Evolutionary conservation across 2,797 vertebrate genomes (phyloP), one percentile per base, ranked within the genome.

Genomic region (Erithacus rubecula): DNA sequence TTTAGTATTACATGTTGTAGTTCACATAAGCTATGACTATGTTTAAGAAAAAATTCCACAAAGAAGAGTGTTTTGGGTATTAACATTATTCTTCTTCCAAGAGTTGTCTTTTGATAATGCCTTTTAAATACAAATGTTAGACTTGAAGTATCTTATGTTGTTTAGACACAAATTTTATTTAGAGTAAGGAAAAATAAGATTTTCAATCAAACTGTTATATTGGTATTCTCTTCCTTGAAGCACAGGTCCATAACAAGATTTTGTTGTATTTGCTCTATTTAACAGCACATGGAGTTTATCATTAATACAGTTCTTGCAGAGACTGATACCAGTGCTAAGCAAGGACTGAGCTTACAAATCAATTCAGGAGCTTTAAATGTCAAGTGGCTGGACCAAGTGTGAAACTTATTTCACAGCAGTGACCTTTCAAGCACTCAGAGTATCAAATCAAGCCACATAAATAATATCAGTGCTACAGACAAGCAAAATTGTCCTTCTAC

Each of bases 291-390:
- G 13, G 34, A 85, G 15, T 88, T 68, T 47, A 83, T 55, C 36
- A 44, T 41, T 67, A 89, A 87, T 63, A 39, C 29, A 62, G 47
- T 49, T 71, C 75, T 87, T 85, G 65, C 24, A 86, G 71, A 87
- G 29, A 53, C 51, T 83, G 75, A 58, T 41, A 36, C 23, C 30
- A 62, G 20, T 62, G 47, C 69, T 41, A 29, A 37, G 39, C 77
- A 90, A 87, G 62, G 60, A 56, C 79, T 72, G 34, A 92, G 62
- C 51, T 71, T 77, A 93, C 37, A 70, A 67, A 83, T 70, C 36
- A 59, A 15, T 92, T 91, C 51, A 95, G 80, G 72, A 90, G 67
- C 62, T 91, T 85, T 87, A 95, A 94, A 95, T 78, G 68, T 94
- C 90, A 96, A 87, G 58, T 26, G 19, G 43, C 69, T 88, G 78